phyloP scores from a whole-genome alignment of 2,888 invertebrate genomes.

The Seira sanloemensis region DNA sequence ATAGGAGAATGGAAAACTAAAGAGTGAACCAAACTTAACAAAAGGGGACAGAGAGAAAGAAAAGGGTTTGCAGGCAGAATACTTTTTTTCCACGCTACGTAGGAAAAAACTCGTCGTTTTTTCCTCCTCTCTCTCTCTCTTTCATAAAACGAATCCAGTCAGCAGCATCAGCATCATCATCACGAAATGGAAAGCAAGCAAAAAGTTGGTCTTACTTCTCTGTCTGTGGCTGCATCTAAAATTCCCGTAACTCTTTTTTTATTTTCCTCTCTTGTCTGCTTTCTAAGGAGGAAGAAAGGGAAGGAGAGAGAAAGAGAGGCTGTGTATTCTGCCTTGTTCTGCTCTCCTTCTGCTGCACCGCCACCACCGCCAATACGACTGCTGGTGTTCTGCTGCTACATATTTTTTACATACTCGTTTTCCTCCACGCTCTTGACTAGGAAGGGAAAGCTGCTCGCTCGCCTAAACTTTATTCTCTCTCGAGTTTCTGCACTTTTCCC shows the following conservation, averaged over 20 bases:
- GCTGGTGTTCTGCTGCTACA: neutral
- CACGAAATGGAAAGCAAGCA: too few relatives aligned
- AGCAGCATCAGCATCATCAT: neutral
- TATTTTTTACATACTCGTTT: neutral
- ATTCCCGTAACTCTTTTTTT: neutral
- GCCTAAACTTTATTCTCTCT: too few relatives aligned
- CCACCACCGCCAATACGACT: neutral
- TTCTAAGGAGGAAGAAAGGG: neutral
- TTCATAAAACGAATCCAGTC: neutral
- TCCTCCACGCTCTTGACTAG: too few relatives aligned
- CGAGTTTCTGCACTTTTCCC: too few relatives aligned
- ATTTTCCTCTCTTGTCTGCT: neutral
- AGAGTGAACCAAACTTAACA: neutral
- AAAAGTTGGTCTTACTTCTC: too few relatives aligned
- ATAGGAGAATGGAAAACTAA: slow-evolving; percentile 6
- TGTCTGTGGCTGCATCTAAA: neutral
- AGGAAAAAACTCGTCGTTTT: neutral
- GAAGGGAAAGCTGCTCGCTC: too few relatives aligned
- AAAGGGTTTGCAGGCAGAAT: neutral
- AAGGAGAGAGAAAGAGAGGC: neutral
- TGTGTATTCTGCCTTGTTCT: neutral
- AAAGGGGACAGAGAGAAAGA: neutral
- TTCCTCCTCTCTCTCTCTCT: neutral
- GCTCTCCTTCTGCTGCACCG: neutral
- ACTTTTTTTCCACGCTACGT: neutral